phyloP scores from a whole-genome alignment of 2,113 vertebrate species.

The Oryzias curvinotus region DNA sequence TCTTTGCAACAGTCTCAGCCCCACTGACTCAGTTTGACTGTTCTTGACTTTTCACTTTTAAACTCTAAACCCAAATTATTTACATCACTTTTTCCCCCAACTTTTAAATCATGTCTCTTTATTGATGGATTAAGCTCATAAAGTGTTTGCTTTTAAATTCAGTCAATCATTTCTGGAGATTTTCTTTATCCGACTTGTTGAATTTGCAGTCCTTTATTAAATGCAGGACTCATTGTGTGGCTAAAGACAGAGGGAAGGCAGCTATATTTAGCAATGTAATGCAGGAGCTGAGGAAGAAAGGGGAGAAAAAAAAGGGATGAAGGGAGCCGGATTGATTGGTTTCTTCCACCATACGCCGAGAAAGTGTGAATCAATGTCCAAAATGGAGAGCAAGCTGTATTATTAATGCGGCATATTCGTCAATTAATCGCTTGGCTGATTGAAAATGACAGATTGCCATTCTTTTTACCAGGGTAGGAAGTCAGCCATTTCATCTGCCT shows the following conservation, averaged over 20 bases:
- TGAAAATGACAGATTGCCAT: slow-evolving; percentile 48
- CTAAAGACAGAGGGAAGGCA: slow-evolving; percentile 60
- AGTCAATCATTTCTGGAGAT: slow-evolving; percentile 61
- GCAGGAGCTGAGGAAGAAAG: slow-evolving; percentile 48
- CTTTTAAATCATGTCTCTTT: slow-evolving; percentile 11
- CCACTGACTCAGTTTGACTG: slow-evolving; percentile 12
- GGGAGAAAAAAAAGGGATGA: slow-evolving; percentile 36
- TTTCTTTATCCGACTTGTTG: slow-evolving; percentile 24
- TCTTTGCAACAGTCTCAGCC: slow-evolving; percentile 29
- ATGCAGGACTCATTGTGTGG: slow-evolving; percentile 65
- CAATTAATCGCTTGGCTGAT: slow-evolving; percentile 60
- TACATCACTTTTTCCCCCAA: background rate
- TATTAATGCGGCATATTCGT: slow-evolving; percentile 68
- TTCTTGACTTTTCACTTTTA: slow-evolving; percentile 10
- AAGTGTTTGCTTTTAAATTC: slow-evolving; percentile 53
- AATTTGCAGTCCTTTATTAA: slow-evolving; percentile 54
- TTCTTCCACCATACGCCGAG: slow-evolving; percentile 61
- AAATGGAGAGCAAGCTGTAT: slow-evolving; percentile 63
- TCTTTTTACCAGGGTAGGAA: slow-evolving; percentile 20
- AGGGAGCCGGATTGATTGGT: slow-evolving; percentile 63
- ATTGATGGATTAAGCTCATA: slow-evolving; percentile 48
- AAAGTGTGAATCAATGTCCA: slow-evolving; percentile 73
- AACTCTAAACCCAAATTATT: background rate
- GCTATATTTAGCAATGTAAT: slow-evolving; percentile 74
- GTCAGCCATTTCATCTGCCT: slow-evolving; percentile 32